Evolutionary conservation across 2,113 vertebrate species (phyloP), one percentile per base, ranked within the genome.

Genomic region (Perccottus glenii): DNA sequence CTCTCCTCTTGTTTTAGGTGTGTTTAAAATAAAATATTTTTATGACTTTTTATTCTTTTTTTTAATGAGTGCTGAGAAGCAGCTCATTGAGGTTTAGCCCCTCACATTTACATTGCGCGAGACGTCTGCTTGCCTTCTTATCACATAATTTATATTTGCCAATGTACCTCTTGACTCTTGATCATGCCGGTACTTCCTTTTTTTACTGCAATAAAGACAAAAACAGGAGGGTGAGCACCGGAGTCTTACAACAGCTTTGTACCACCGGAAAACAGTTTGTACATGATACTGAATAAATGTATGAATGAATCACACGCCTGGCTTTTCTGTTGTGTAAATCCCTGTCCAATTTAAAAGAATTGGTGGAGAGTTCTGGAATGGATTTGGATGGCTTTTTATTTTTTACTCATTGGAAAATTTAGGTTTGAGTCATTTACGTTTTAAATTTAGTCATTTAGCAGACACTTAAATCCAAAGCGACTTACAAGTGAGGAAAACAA

Each of bases 11-110:
- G 92, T 95, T 95, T 94, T 95, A 95, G 94, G 90, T 92, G 92
- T 93, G 93, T 94, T 94, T 94, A 95, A 95, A 96, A 94, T 95
- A 94, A 94, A 84, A 82, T 96, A 96, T 98, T 98, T 98, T 97
- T 97, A 96, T 96, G 94, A 81, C 94, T 94, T 95, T 94, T 95
- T 96, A 95, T 94, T 95, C 92, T 95, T 95, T 94, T 71, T 65
- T 70, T 67, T 67, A 94, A 94, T 92, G 93, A 85, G 93, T 89
- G 64, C 53, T 48, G 58, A 86, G 56, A 82, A 68, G 93, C 86
- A 70, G 88, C 90, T 94, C 92, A 93, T 94, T 94, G 94, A 94
- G n/a, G 9, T 77, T 72, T 75, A 64, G 67, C 77, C 75, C 71
- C 44, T 84, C 79, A 63, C 76, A 67, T 86, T 27, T 33, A 77